Conservation (phyloP, 1,140 invertebrate genomes). For the Paramacrobiotus metropolitanus region DNA sequence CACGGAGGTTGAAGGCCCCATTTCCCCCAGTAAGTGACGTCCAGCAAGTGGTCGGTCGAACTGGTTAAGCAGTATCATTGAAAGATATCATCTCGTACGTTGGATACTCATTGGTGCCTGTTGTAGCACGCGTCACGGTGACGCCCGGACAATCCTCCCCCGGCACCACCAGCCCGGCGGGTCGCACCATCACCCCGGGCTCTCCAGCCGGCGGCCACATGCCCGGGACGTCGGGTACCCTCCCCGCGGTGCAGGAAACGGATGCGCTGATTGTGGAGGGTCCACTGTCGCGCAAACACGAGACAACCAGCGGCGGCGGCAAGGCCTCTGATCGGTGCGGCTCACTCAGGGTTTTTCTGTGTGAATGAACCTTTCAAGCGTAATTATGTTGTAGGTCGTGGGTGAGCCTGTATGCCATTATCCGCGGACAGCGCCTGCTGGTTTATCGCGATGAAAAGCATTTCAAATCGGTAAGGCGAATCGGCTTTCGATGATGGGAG, state of each 20-base stretch:
- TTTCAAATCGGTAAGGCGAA: background rate
- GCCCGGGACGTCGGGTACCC: slow-evolving; percentile 5
- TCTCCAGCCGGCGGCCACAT: no score
- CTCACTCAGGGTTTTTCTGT: background rate
- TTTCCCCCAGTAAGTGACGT: background rate
- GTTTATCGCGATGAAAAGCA: background rate
- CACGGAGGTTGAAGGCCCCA: background rate
- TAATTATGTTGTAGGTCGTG: background rate
- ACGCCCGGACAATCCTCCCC: background rate
- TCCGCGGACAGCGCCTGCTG: background rate
- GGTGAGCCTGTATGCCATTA: background rate
- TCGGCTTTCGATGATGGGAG: no score
- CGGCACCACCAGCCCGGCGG: background rate
- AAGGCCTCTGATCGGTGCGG: background rate
- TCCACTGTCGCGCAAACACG: background rate
- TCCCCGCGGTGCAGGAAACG: background rate
- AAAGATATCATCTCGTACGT: no score
- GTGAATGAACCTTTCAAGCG: background rate
- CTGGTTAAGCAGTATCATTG: no score
- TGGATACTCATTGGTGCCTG: background rate
- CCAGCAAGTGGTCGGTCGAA: no score
- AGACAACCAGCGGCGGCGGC: background rate
- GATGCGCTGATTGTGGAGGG: background rate
- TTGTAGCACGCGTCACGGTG: background rate
- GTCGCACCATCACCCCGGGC: slow-evolving; percentile 7